Evolutionary conservation across 2,797 vertebrate species (phyloP), one percentile per base, ranked within the genome.

Genomic region (Dicrostonyx torquatus): DNA sequence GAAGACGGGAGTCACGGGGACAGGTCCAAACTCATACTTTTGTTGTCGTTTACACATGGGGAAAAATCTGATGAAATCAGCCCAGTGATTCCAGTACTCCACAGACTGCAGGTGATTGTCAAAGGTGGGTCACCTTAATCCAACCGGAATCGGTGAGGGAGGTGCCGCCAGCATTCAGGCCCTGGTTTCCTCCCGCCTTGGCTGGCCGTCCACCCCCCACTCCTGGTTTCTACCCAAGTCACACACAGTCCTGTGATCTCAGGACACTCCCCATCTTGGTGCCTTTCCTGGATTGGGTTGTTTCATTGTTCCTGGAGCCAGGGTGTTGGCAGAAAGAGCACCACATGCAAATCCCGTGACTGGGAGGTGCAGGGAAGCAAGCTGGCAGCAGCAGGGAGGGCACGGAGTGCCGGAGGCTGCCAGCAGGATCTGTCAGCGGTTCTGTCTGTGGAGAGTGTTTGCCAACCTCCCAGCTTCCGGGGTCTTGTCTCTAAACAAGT

Each of bases 341-440:
- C 45, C 43, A 12, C 53, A 0, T 8, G 76, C 29, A 5, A 29
- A 6, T 34, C 17, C 55, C 53, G 29, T 45, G 87, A 40, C 40
- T 66, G 66, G 80, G 43, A 5, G 22, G 40, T 0, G 29, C 48
- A 53, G 72, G 48, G 12, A 5, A 13, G 37, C 10, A 1, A 6
- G 55, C 17, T 2, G 0, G 45, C 73, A 0, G 0, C 55, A 0
- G 6, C 5, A 20, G 84, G 3, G 73, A 20, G 50, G 1, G 17
- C 5, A 5, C 15, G 2, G 0, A 58, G 34, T 2, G n/a, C 85
- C 55, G 1, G 1, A 37, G 34, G 3, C 79, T 50, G 1, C 60
- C 4, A 0, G 77, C 53, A 24, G 84, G 9, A 31, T 22, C 82
- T 43, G 79, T 26, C 5, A 12, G 12, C 12, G 1, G 5, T 20